Base-by-base conservation (phyloP, 2,888 invertebrate species). In the Apodemia duryi region DNA sequence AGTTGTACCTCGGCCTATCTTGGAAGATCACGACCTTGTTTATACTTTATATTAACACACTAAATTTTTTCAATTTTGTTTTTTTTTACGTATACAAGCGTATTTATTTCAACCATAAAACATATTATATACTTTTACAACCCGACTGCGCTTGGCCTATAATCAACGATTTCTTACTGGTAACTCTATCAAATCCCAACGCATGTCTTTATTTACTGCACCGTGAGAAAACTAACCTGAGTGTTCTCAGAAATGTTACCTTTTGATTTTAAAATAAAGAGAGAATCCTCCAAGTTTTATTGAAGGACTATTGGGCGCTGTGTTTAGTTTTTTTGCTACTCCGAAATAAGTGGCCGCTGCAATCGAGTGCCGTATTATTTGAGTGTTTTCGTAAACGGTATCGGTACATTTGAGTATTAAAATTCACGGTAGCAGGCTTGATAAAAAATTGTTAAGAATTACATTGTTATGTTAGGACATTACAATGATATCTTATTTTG, bases 191-290 rank as follows among this genome's bases (percentile, higher is more conserved):
- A 85, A 85, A 80, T 76, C 73, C 78, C 77, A 80, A 76, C 77
- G 77, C 74, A 77, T 77, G 77, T 75, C 74, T 77, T 77, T 73
- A 75, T 77, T 77, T 76, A 77, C 75, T 72, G 72, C 73, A 72
- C 72, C 88, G 88, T 89, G 89, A 88, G 90, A 90, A 88, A 84
- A 81, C 75, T 71, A 72, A 74, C 74, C 73, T 73, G 70, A 68
- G 75, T 74, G 74, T 90, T 32, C 32, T 32, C 69, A 84, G 90
- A 90, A 90, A 75, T 80, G 78, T 81, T 79, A 75, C 83, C 82
- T 83, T 86, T 87, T 85, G 86, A 87, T 85, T 86, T 83, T 79
- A 76, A 85, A 87, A 88, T 88, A 86, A 86, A 87, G 84, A 83
- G 83, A 82, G 82, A 87, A 83, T 82, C 81, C 82, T 80, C 80